phyloP scores from a whole-genome alignment of 2,888 invertebrate species.

The Craniophora ligustri region DNA sequence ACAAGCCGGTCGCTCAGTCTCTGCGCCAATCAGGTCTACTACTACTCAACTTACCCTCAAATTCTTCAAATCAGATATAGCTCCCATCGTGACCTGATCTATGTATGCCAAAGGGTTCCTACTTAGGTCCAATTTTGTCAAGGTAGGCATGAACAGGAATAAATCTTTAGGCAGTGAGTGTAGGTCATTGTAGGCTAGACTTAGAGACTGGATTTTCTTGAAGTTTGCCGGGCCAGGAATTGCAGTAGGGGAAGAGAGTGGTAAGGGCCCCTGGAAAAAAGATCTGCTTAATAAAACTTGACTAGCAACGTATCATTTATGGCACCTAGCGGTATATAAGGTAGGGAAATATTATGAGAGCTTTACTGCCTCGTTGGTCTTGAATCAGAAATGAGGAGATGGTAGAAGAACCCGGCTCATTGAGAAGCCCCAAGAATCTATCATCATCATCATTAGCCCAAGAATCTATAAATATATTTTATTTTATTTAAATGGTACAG shows the following conservation, averaged over 20 bases:
- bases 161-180: slow-evolving; percentile 90
- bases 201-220: slow-evolving; percentile 84
- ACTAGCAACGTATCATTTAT: too few species aligned
- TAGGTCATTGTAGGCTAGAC: slow-evolving; percentile 90
- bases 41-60: slow-evolving; percentile 85
- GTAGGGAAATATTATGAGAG: too few species aligned
- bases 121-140: slow-evolving; percentile 90
- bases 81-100: slow-evolving; percentile 88
- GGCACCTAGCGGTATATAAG: too few species aligned
- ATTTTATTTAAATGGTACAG: too few species aligned
- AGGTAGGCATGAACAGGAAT: slow-evolving; percentile 90
- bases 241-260: slow-evolving; percentile 30
- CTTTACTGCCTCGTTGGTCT: too few species aligned
- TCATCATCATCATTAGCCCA: too few species aligned
- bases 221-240: slow-evolving; percentile 81
- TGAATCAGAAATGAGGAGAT: too few species aligned
- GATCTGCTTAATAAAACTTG: background rate
- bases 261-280: slow-evolving; percentile 83
- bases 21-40: too few species aligned
- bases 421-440: too few species aligned
- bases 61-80: slow-evolving; percentile 88
- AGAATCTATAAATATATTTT: too few species aligned
- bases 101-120: slow-evolving; percentile 91
- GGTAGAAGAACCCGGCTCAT: too few species aligned
- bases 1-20: too few species aligned